Conservation (phyloP, 2,113 vertebrate genomes). For the Stigmatopora nigra region DNA sequence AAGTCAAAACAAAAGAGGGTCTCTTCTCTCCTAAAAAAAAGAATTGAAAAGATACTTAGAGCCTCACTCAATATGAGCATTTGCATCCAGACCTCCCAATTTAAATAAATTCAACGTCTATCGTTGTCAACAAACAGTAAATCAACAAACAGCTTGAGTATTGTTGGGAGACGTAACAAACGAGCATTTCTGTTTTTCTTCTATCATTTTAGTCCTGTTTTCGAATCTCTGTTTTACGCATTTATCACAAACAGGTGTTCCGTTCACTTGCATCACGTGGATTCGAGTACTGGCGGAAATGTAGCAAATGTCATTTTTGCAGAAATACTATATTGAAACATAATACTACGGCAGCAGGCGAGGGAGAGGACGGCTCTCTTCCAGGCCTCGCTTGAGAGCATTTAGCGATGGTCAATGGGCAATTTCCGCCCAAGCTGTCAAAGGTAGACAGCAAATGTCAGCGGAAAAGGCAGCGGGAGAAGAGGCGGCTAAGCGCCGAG, state of each 20-base stretch:
- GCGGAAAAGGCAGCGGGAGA: too few species aligned
- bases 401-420: background rate
- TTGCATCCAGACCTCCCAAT: too few species aligned
- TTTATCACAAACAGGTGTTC: background rate
- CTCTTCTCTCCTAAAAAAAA: constrained; percentile 53
- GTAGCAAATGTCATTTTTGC: background rate
- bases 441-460: background rate
- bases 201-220: too few species aligned
- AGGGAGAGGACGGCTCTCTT: background rate
- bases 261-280: background rate
- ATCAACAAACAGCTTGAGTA: too few species aligned
- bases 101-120: too few species aligned
- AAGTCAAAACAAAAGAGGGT: constrained; percentile 30
- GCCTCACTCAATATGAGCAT: background rate
- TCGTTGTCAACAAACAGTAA: too few species aligned
- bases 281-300: background rate
- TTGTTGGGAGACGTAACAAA: too few species aligned
- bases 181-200: too few species aligned
- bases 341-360: background rate
- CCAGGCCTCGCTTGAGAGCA: background rate
- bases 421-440: background rate
- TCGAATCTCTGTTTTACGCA: too few species aligned
- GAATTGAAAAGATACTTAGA: background rate
- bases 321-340: background rate
- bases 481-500: too few species aligned